Evolutionary conservation across 2,797 vertebrate genomes (phyloP).

Genomic region (Rousettus madagascariensis): DNA sequence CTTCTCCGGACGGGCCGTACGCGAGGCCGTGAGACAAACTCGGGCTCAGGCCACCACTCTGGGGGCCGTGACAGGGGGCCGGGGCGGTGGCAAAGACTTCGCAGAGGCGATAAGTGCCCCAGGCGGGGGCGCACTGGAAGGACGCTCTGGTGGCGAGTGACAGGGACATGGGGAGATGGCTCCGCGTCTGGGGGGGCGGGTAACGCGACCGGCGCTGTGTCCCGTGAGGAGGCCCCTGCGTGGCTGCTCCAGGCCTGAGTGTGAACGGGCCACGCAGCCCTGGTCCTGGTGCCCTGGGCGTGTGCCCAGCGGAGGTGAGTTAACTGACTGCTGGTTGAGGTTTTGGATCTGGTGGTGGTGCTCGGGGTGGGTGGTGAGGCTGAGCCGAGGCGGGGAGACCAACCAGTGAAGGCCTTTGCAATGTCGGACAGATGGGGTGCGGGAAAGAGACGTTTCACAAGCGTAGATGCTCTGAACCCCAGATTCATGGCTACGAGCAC

Average conservation of each 20-base stretch:
- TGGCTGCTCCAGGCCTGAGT: background rate
- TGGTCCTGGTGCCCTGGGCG: background rate
- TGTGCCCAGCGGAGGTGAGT: no score
- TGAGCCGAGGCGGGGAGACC: background rate
- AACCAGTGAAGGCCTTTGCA: background rate
- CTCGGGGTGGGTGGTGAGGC: rapidly evolving
- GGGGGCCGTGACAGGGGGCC: background rate
- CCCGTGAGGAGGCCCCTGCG: background rate
- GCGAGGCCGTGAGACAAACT: no score
- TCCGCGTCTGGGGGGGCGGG: no score
- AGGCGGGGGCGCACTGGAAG: rapidly evolving
- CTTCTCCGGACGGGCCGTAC: rapidly evolving
- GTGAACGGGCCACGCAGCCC: rapidly evolving
- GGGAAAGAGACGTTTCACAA: background rate
- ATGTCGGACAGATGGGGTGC: rapidly evolving
- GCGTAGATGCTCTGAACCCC: background rate
- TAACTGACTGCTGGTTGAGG: no score
- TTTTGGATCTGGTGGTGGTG: background rate
- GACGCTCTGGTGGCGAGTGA: background rate
- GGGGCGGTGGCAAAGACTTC: rapidly evolving
- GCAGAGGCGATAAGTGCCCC: rapidly evolving
- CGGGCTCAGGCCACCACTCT: rapidly evolving
- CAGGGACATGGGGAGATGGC: no score
- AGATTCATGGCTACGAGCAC: background rate
- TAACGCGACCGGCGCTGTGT: background rate